Base-by-base conservation (phyloP, 2,888 invertebrate genomes). In the Phymatocera aterrima region DNA sequence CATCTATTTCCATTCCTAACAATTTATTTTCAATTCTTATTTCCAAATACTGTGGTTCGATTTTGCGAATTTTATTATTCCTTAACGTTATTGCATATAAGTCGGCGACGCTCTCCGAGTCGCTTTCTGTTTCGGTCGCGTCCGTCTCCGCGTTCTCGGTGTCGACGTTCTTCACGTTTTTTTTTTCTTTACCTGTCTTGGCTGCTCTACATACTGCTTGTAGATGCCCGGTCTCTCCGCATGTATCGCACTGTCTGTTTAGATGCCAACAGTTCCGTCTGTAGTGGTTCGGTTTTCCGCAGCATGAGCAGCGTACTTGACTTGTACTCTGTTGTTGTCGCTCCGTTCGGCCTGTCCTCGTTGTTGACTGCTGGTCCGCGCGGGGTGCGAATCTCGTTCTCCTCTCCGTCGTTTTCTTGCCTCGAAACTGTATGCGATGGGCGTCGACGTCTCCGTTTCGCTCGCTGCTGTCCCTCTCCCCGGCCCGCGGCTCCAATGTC, bases 1-100 rank as follows among this genome's bases (percentile, higher is more conserved):
- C 77, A 48, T 80, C 80, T n/a, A 78, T 24, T 77, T 80, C 78
- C 80, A 80, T 80, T 43, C 51, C 77, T 0, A 80, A 0, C 51
- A 61, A 46, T 51, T 18, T 57, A 18, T 51, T 31, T 0, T 43
- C 64, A 43, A 80, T 12, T 60, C 78, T 40, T 31, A 78, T 15
- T n/a, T 34, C 64, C 77, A 74, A 24, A 74, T 40, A 79, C 61
- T 79, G 79, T 51, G 79, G 79, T 46, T 78, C 57, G 31, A 79
- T 78, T 78, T 46, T 78, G 3, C 18, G n/a, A 10, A 18, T 24
- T 10, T n/a, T 21, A 60, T 15, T 37, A 0, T 15, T 12, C 18
- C 18, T 3, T 10, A 18, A 28, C 54, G 54, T 21, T 54, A 54
- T 4, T 54, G n/a, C n/a, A n/a, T n/a, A n/a, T n/a, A 28, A 21